Percentiles rank a stretch among this genome's conserved stretches.
phyloP scores from a whole-genome alignment of 2,797 vertebrate species.

The Todus mexicanus region DNA sequence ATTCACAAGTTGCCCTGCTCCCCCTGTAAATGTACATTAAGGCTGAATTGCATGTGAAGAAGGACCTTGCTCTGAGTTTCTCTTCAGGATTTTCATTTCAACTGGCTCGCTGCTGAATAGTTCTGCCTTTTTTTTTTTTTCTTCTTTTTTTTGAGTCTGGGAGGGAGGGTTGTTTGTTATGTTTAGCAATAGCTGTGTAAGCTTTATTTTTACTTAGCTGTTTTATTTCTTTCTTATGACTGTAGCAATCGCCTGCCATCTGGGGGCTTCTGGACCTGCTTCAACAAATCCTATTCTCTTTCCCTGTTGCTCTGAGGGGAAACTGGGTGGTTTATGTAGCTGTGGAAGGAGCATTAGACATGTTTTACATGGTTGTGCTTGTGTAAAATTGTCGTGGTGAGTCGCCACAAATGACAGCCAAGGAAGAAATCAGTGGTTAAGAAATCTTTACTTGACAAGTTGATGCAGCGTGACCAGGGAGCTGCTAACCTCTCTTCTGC shows the following conservation, averaged over 20 bases:
- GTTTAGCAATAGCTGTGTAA: constrained; percentile 25
- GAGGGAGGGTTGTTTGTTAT: background rate
- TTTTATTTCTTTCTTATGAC: constrained; percentile 57
- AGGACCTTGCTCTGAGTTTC: background rate
- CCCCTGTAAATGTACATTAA: background rate
- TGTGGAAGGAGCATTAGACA: background rate
- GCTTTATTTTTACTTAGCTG: constrained; percentile 52
- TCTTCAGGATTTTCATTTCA: background rate
- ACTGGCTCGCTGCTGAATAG: background rate
- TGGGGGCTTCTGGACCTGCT: constrained; percentile 62
- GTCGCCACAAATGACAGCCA: background rate
- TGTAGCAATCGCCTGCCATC: constrained; percentile 30
- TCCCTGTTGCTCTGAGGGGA: constrained; percentile 34
- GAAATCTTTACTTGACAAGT: background rate
- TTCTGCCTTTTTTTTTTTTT: background rate
- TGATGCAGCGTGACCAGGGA: background rate
- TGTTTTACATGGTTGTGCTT: background rate
- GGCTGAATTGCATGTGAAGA: background rate
- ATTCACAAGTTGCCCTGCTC: background rate
- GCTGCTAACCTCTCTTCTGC: background rate
- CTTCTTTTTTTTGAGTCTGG: background rate
- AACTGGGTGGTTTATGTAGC: background rate
- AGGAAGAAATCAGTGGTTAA: background rate
- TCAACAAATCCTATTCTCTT: constrained; percentile 46
- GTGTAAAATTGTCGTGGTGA: rapidly evolving